A percentile compares a stretch with the other conserved stretches of the same genome.
phyloP scores from a whole-genome alignment of 2,113 vertebrate genomes.

The Apus apus region DNA sequence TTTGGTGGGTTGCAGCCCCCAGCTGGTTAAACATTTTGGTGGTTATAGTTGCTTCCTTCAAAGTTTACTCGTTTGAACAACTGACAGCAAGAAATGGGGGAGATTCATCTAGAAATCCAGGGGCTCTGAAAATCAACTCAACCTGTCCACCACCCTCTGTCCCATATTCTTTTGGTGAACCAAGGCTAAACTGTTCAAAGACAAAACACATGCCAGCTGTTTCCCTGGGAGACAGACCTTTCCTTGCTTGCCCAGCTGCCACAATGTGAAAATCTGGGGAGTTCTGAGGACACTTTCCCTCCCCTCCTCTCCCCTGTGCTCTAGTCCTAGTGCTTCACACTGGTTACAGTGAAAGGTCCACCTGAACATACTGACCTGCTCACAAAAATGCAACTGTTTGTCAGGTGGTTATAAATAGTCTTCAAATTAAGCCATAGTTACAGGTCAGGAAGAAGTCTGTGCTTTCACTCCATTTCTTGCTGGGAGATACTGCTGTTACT shows the following conservation, averaged over 20 bases:
- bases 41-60: neutral
- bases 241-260: neutral
- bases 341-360: neutral
- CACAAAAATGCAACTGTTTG: neutral
- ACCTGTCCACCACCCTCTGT: neutral
- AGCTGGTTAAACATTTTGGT: neutral
- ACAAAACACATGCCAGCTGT: fast-evolving
- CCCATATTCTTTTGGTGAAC: neutral
- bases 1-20: neutral
- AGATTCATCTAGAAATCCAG: neutral
- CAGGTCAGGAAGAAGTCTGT: neutral
- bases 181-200: neutral
- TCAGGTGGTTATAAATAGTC: neutral
- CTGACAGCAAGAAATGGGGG: neutral
- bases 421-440: neutral
- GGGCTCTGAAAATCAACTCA: neutral
- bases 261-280: neutral
- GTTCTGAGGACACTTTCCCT: neutral
- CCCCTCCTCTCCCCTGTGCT: neutral
- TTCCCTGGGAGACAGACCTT: neutral
- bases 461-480: neutral
- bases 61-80: neutral
- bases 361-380: neutral
- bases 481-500: neutral
- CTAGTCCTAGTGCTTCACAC: neutral